phyloP scores from a whole-genome alignment of 2,888 invertebrate genomes.

The Phasia obesa region DNA sequence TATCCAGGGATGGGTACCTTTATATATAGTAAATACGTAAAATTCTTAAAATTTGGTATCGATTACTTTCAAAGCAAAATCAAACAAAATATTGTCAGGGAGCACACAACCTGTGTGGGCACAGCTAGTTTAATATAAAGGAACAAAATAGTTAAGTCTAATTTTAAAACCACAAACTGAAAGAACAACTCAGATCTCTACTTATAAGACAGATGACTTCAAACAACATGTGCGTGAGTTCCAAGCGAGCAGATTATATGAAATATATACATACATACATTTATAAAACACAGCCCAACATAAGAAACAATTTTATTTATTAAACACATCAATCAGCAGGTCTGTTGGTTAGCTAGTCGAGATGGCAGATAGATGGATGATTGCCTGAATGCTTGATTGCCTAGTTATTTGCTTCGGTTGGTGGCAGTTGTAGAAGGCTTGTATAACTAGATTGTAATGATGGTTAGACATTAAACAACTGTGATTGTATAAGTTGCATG shows the following conservation, averaged over 20 bases:
- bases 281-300: conserved; percentile 51
- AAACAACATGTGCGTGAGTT: conserved; percentile 69
- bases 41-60: too few relatives aligned
- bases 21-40: too few relatives aligned
- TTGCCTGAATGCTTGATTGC: conserved; percentile 39
- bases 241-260: conserved; percentile 29
- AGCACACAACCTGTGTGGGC: too few relatives aligned
- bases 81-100: too few relatives aligned
- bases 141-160: conserved; percentile 16
- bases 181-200: conserved; percentile 46
- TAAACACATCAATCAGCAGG: conserved; percentile 70
- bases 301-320: conserved; percentile 68
- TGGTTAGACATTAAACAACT: conserved; percentile 69
- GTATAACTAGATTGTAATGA: conserved; percentile 58
- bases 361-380: conserved; percentile 20
- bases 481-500: conserved; percentile 66
- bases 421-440: conserved; percentile 61
- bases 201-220: conserved; percentile 67
- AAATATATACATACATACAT: conserved; percentile 19
- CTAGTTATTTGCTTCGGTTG: conserved; percentile 50
- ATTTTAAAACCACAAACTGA: conserved; percentile 47
- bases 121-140: conserved; percentile 25
- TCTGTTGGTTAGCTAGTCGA: conserved; percentile 50
- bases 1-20: too few relatives aligned
- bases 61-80: too few relatives aligned